These are phyloP conservation scores for Oryctolagus cuniculus DNA, from an alignment of 2,113 vertebrate species.

Conservation along the genomic window DNA sequence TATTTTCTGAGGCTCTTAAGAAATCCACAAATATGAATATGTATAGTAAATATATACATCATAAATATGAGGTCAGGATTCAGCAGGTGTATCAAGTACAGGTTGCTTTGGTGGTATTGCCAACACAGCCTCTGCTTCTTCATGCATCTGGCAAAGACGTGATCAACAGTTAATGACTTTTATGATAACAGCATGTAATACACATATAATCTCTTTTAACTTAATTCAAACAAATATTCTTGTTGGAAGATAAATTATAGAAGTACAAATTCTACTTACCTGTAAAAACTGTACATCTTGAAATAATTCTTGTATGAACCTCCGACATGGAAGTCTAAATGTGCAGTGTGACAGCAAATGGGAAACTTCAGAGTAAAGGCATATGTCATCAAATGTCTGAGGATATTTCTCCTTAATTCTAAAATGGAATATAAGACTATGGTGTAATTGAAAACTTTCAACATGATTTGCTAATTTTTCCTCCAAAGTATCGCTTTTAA, in stretches of 20 bases:
- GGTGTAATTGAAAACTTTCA: neutral
- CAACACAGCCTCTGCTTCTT: constrained; percentile 97
- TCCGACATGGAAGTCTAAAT: constrained; percentile 96
- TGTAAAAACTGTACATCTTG: constrained; percentile 99
- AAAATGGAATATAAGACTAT: constrained; percentile 56
- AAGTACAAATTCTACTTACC: constrained; percentile 86
- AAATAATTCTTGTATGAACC: constrained; percentile 99
- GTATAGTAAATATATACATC: constrained; percentile 5
- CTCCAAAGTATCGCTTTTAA: neutral
- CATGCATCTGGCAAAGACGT: constrained; percentile 92
- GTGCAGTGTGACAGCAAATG: constrained; percentile 96
- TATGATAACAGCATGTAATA: neutral
- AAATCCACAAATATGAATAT: constrained; percentile 77
- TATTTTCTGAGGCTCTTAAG: constrained; percentile 73
- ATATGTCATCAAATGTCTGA: constrained; percentile 98
- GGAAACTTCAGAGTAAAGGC: constrained; percentile 99
- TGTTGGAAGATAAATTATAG: neutral
- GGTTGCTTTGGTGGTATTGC: constrained; percentile 90
- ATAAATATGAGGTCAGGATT: constrained; percentile 91
- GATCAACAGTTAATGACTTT: constrained; percentile 6
- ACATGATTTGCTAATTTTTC: neutral
- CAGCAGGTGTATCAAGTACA: constrained; percentile 86
- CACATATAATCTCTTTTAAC: neutral
- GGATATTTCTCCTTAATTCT: constrained; percentile 99
- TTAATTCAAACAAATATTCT: constrained; percentile 54